Conservation (phyloP, 2,888 invertebrate genomes). For the Pandemis corylana region DNA sequence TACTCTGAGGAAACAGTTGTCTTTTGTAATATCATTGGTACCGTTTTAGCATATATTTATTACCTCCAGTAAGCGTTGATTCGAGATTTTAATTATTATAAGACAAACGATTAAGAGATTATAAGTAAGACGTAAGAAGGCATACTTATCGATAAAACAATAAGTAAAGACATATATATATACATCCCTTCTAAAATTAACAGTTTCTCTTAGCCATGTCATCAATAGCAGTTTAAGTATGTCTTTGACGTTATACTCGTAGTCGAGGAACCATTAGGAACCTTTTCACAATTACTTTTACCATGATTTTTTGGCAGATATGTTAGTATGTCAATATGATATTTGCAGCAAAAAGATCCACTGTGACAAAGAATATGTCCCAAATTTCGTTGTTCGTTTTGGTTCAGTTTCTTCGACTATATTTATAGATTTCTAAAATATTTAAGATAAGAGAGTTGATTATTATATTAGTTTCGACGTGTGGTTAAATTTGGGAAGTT, state of each 20-base stretch:
- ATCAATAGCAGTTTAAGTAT: background rate
- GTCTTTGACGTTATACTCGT: background rate
- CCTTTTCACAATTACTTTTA: too few relatives aligned
- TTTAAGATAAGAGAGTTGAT: constrained; percentile 4
- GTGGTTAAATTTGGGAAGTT: background rate
- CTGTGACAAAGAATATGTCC: too few relatives aligned
- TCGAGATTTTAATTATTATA: background rate
- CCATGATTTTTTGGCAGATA: too few relatives aligned
- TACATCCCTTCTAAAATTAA: too few relatives aligned
- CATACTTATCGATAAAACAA: background rate
- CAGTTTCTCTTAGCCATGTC: too few relatives aligned
- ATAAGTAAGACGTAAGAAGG: background rate
- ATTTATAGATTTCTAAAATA: background rate
- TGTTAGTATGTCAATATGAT: too few relatives aligned
- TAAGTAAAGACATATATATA: background rate
- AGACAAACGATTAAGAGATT: constrained; percentile 7
- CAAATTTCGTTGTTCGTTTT: too few relatives aligned
- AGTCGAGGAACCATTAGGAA: too few relatives aligned
- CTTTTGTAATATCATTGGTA: background rate
- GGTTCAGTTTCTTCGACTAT: too few relatives aligned
- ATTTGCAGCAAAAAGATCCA: too few relatives aligned
- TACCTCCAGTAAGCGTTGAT: background rate
- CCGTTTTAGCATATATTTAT: background rate
- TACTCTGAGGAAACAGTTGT: background rate
- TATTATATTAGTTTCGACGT: constrained; percentile 6